phyloP scores from a whole-genome alignment of 1,140 invertebrate genomes.

The Trachymyrmex septentrionalis region DNA sequence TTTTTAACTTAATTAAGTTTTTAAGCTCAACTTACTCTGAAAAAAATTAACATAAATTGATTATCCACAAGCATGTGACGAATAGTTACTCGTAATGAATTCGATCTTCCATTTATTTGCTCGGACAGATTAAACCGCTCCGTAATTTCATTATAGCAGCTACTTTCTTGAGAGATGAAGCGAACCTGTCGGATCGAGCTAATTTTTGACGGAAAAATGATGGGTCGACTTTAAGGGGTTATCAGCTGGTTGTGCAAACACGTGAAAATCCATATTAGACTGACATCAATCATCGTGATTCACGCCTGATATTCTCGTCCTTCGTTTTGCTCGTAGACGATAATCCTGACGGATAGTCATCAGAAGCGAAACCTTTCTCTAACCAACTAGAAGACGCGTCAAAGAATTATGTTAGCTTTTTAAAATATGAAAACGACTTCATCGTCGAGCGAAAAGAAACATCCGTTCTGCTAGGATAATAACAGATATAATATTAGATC shows the following conservation, averaged over 20 bases:
- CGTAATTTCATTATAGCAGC: background rate
- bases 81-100: slow-evolving; percentile 40
- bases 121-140: background rate
- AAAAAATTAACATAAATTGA: background rate
- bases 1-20: too few relatives aligned
- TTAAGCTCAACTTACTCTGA: background rate
- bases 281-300: slow-evolving; percentile 77
- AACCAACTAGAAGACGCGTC: slow-evolving; percentile 1
- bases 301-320: slow-evolving; percentile 63
- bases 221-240: slow-evolving; percentile 31
- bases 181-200: background rate
- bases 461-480: background rate
- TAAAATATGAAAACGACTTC: slow-evolving; percentile 17
- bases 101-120: background rate
- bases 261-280: slow-evolving; percentile 32
- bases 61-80: background rate
- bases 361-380: slow-evolving; percentile 31
- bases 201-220: slow-evolving; percentile 53
- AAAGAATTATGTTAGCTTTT: background rate
- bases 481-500: slow-evolving; percentile 31
- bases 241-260: slow-evolving; percentile 10
- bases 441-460: slow-evolving; percentile 8
- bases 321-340: slow-evolving; percentile 57
- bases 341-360: slow-evolving; percentile 75
- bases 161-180: background rate